These are phyloP conservation scores for Matsumyia berberina DNA, from an alignment of 2,888 invertebrate species.

Conservation along the genomic window DNA sequence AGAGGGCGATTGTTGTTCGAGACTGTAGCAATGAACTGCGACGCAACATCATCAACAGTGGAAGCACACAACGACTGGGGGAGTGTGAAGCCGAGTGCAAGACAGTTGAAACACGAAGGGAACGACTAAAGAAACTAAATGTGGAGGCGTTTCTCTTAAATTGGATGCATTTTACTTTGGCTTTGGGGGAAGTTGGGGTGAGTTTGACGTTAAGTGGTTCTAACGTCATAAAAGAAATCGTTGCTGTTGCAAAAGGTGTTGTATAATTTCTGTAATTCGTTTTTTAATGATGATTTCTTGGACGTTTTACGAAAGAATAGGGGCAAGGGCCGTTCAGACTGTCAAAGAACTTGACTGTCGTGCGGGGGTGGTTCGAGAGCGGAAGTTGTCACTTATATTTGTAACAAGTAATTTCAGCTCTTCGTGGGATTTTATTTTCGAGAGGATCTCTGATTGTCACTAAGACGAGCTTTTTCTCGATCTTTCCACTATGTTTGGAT, in stretches of 20 bases:
- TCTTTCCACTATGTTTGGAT: too few relatives aligned
- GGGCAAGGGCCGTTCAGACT: too few relatives aligned
- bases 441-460: too few relatives aligned
- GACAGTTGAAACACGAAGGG: slow-evolving; percentile 18
- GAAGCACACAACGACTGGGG: slow-evolving; percentile 39
- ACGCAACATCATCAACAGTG: slow-evolving; percentile 41
- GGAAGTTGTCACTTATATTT: too few relatives aligned
- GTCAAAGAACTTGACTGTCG: too few relatives aligned
- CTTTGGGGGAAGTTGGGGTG: slow-evolving; percentile 10
- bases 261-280: background rate
- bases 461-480: too few relatives aligned
- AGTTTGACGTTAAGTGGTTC: background rate
- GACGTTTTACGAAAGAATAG: too few relatives aligned
- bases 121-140: slow-evolving; percentile 33
- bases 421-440: too few relatives aligned
- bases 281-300: background rate
- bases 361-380: too few relatives aligned
- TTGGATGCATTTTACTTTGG: slow-evolving; percentile 43
- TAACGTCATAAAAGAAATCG: slow-evolving; percentile 1
- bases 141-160: slow-evolving; percentile 41
- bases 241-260: background rate
- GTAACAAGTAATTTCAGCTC: too few relatives aligned
- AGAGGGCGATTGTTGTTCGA: slow-evolving; percentile 35
- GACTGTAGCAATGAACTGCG: slow-evolving; percentile 69
- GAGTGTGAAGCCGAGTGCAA: slow-evolving; percentile 51